A percentile compares a stretch with the other conserved stretches of the same genome.
Conservation (phyloP, 2,797 vertebrate genomes). For the Sebastes nivosus region DNA sequence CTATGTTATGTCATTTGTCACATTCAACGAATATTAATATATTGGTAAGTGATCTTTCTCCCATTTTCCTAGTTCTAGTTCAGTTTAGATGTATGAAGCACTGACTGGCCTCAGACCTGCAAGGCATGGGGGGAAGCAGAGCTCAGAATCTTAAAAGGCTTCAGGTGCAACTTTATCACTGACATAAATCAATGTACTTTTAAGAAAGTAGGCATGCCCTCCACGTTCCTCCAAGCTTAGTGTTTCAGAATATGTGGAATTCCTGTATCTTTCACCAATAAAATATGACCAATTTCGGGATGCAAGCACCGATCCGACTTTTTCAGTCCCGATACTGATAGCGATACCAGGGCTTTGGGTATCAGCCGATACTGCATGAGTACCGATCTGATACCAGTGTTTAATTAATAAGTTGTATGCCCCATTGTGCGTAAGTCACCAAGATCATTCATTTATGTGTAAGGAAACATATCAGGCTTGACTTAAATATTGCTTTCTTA, state of each 20-base stretch:
- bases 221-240: not conserved
- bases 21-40: not conserved
- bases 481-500: too few species aligned
- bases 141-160: not conserved
- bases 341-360: too few species aligned
- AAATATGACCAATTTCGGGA: not conserved
- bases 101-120: not conserved
- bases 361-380: too few species aligned
- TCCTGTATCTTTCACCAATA: not conserved
- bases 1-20: not conserved
- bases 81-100: not conserved
- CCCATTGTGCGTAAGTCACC: too few species aligned
- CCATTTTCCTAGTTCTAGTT: not conserved
- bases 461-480: too few species aligned
- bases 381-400: too few species aligned
- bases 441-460: too few species aligned
- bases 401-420: too few species aligned
- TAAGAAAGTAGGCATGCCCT: not conserved
- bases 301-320: too few species aligned
- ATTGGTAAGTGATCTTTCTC: not conserved
- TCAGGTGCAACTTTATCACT: not conserved
- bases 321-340: too few species aligned
- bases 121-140: not conserved
- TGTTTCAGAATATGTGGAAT: not conserved
- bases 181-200: not conserved